These are phyloP conservation scores for Peromyscus eremicus DNA, from an alignment of 2,797 vertebrate species.

Conservation along the genomic window DNA sequence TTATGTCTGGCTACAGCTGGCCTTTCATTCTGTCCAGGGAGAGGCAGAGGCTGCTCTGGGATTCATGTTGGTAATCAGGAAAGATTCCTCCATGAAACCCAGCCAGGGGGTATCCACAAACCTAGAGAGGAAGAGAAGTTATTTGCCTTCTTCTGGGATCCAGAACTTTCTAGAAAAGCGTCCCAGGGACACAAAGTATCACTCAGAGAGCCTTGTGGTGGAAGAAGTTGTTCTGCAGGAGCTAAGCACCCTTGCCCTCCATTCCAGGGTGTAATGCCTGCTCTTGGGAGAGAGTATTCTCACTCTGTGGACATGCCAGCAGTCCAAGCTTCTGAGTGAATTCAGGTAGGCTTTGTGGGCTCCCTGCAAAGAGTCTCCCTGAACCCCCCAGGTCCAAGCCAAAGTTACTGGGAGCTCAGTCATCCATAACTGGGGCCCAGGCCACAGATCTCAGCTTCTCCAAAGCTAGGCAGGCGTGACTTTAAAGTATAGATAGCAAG, in stretches of 20 bases:
- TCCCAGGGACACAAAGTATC: background rate
- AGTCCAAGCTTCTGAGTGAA: background rate
- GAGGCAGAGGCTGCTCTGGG: slow-evolving; percentile 50
- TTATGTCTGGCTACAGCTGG: slow-evolving; percentile 67
- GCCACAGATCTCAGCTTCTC: background rate
- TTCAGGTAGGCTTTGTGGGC: background rate
- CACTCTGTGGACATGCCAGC: too few relatives aligned
- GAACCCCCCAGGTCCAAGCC: background rate
- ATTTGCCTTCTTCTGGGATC: slow-evolving; percentile 32
- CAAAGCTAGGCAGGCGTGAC: background rate
- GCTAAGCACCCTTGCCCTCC: background rate
- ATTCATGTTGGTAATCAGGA: slow-evolving; percentile 55
- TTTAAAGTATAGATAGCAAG: slow-evolving; percentile 45
- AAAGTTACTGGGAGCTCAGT: background rate
- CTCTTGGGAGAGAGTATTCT: background rate
- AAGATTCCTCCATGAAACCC: slow-evolving; percentile 71
- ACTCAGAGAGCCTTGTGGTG: background rate
- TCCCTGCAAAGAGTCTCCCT: background rate
- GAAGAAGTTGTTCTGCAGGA: background rate
- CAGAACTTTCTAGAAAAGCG: background rate
- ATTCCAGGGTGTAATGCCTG: background rate
- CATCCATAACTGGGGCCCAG: background rate
- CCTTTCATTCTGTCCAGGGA: slow-evolving; percentile 68
- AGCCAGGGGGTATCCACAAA: slow-evolving; percentile 42
- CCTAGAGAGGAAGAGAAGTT: slow-evolving; percentile 45